These are phyloP conservation scores for Okapia johnstoni DNA, from an alignment of 2,113 vertebrate species.

Conservation along the genomic window DNA sequence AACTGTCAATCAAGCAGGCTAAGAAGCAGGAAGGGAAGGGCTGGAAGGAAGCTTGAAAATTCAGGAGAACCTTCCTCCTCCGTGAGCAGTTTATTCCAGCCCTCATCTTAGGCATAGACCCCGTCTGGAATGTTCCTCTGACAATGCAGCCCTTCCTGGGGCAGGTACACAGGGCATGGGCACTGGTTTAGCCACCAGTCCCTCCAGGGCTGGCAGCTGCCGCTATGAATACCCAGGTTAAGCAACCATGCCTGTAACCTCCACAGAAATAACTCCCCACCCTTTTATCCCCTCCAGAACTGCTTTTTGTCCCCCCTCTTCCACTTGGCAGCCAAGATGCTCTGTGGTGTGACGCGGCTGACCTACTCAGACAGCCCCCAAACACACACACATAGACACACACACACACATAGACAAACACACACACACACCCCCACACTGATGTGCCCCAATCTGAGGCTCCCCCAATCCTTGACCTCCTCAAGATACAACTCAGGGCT, in stretches of 20 bases:
- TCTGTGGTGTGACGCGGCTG: not conserved
- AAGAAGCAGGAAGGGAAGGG: not conserved
- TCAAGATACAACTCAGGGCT: not conserved
- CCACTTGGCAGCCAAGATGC: not conserved
- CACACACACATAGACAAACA: not conserved
- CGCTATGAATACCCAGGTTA: slow-evolving; percentile 31
- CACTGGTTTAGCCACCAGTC: not conserved
- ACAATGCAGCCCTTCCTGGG: not conserved
- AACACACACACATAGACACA: not conserved
- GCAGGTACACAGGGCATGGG: slow-evolving; percentile 32
- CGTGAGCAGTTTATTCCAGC: not conserved
- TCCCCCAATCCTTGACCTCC: not conserved
- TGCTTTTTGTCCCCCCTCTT: not conserved
- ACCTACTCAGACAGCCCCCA: not conserved
- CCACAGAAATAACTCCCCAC: slow-evolving; percentile 27
- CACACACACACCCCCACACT: no score
- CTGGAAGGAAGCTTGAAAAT: not conserved
- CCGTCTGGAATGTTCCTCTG: not conserved
- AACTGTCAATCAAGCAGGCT: not conserved
- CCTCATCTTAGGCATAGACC: slow-evolving; percentile 12
- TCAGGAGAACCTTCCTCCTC: not conserved
- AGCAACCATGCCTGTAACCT: slow-evolving; percentile 41
- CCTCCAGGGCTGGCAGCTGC: slow-evolving; percentile 12
- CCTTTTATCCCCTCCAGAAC: not conserved
- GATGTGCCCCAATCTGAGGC: not conserved